These are phyloP conservation scores for Pomatostomus ruficeps DNA, from an alignment of 2,113 vertebrate genomes.

Conservation along the genomic window DNA sequence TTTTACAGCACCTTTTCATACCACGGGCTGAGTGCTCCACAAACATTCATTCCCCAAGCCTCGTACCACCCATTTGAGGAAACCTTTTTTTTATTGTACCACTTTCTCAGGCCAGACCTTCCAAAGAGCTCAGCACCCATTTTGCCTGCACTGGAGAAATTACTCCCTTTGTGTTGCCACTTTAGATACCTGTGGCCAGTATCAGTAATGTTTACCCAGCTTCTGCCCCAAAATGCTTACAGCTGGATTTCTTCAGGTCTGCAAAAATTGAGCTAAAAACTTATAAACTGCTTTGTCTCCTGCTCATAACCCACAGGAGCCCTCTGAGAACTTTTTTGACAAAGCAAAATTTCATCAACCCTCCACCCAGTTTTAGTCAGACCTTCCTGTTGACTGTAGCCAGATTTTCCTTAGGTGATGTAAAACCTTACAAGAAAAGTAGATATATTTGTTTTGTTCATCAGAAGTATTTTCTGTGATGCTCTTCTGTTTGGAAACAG, in stretches of 20 bases:
- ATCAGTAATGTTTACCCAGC: not conserved
- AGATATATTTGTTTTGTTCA: not conserved
- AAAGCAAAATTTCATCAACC: not conserved
- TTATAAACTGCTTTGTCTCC: not conserved
- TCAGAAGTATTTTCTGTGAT: not conserved
- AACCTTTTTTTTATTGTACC: not conserved
- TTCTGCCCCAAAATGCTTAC: not conserved
- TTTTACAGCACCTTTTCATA: slow-evolving; percentile 35
- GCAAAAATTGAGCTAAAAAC: not conserved
- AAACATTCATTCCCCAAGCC: not conserved
- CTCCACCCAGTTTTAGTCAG: not conserved
- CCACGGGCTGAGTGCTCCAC: slow-evolving; percentile 42
- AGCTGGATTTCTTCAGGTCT: not conserved
- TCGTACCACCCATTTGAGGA: not conserved
- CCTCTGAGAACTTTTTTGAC: not conserved
- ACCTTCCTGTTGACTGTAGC: not conserved
- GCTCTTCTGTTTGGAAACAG: not conserved
- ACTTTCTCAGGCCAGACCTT: not conserved
- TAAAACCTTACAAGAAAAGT: not conserved
- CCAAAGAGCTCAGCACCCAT: not conserved
- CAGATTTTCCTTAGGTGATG: not conserved
- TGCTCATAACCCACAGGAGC: not conserved
- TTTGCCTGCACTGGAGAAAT: not conserved
- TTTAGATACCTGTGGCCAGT: not conserved
- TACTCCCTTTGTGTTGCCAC: not conserved